Percentiles rank a stretch among this genome's conserved stretches.
phyloP scores from a whole-genome alignment of 1,140 invertebrate species.

The Plutomurus gul region DNA sequence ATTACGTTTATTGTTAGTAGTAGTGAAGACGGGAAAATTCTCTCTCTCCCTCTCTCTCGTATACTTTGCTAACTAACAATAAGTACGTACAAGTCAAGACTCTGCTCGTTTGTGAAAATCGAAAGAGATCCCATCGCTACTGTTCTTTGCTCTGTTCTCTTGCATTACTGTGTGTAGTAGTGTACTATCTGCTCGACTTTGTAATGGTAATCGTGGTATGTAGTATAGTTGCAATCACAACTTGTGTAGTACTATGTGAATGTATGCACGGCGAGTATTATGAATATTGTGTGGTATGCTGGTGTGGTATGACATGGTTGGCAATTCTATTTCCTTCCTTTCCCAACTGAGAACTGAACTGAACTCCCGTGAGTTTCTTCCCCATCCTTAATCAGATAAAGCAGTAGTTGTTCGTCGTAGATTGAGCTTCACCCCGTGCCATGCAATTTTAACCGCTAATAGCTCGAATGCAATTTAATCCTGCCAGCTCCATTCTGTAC shows the following conservation, averaged over 20 bases:
- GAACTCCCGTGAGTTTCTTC: slow-evolving; percentile 25
- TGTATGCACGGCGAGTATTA: not conserved
- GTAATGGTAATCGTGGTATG: too few species aligned
- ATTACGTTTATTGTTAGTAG: not conserved
- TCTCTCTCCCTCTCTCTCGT: too few species aligned
- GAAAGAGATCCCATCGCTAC: slow-evolving; percentile 16
- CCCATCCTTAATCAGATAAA: slow-evolving; percentile 5
- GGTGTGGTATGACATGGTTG: not conserved
- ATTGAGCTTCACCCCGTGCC: slow-evolving; percentile 2
- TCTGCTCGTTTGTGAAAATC: slow-evolving; percentile 2
- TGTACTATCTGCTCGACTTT: too few species aligned
- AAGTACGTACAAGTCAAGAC: not conserved
- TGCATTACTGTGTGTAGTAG: too few species aligned
- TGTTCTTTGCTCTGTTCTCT: not conserved
- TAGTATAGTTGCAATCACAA: too few species aligned
- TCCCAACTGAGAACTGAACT: not conserved
- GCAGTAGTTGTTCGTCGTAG: not conserved
- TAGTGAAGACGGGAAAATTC: too few species aligned
- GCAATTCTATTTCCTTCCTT: not conserved
- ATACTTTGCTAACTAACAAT: not conserved
- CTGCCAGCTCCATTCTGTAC: too few species aligned
- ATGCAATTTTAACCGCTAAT: slow-evolving; percentile 20
- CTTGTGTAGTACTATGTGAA: not conserved
- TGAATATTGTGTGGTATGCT: not conserved
- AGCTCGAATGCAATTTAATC: slow-evolving; percentile 3